Evolutionary conservation across 1,140 invertebrate species (phyloP).

Genomic region (Drosophila sturtevanti): DNA sequence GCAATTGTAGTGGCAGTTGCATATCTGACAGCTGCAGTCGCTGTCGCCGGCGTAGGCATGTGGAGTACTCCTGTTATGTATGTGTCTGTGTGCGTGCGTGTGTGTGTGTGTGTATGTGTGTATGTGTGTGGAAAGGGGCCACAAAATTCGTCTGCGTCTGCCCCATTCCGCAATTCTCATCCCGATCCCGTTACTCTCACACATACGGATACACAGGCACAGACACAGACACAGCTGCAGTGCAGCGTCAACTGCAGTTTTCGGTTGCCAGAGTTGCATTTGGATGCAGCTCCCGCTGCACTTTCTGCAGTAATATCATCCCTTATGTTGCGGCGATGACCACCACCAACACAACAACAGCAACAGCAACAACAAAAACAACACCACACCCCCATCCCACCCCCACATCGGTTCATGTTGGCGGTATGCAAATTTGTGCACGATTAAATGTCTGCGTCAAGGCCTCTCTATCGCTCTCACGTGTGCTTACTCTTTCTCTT

Average conservation of each 20-base stretch:
- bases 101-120: slow-evolving; percentile 8
- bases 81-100: not conserved
- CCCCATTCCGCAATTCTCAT: slow-evolving; percentile 45
- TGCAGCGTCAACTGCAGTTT: slow-evolving; percentile 48
- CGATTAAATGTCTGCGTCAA: slow-evolving; percentile 66
- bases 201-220: not conserved
- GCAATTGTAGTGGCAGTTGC: slow-evolving; percentile 34
- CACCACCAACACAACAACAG: slow-evolving; percentile 35
- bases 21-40: slow-evolving; percentile 44
- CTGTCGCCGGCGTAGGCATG: slow-evolving; percentile 21
- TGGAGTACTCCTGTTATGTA: slow-evolving; percentile 10
- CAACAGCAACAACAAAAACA: too few species aligned
- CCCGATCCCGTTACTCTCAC: slow-evolving; percentile 31
- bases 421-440: slow-evolving; percentile 55
- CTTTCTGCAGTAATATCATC: slow-evolving; percentile 63
- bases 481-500: slow-evolving; percentile 29
- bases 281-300: slow-evolving; percentile 44
- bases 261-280: slow-evolving; percentile 34
- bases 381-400: slow-evolving; percentile 22
- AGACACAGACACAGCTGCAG: slow-evolving; percentile 6
- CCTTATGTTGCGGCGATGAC: slow-evolving; percentile 57
- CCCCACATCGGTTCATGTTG: slow-evolving; percentile 21
- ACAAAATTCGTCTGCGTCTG: slow-evolving; percentile 52
- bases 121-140: slow-evolving; percentile 18
- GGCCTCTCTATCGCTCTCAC: slow-evolving; percentile 33